Base-by-base conservation (phyloP, 1,140 invertebrate species). In the Adelges cooleyi region DNA sequence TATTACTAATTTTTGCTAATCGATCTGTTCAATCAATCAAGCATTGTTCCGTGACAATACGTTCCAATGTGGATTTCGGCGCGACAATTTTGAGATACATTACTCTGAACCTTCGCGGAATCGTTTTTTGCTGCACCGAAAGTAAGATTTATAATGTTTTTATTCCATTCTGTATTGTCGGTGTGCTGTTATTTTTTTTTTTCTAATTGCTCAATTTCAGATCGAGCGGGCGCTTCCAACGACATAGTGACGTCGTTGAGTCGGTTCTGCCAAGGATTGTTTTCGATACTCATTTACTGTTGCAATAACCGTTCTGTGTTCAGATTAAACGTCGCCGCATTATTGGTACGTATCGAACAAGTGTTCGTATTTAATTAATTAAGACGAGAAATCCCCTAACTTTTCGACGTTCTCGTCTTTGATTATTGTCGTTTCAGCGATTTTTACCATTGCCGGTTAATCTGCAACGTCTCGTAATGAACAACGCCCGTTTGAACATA, bases 71-170 rank as follows among this genome's bases (percentile, higher is more conserved):
- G 9, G 27, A 62, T 62, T 23, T 62, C 6, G 36, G 9, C 46
- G 56, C 40, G n/a, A 44, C 56, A 46, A 44, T 62, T 46, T 40
- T 18, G n/a, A 22, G 25, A 10, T 62, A 40, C 29, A 62, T 62
- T 46, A 13, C 18, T 20, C 23, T 27, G 6, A 62, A 62, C 5
- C 42, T 62, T 13, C 56, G n/a, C 46, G 9, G 3, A 33, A 46
- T 62, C 33, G 27, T 46, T 33, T 18, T 15, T 25, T 20, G 2
- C 10, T 62, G 42, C 44, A 17, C 4, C 18, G 18, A 48, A 62
- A 22, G 56, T 62, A 62, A 46, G 40, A 62, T 62, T 56, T 56
- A n/a, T n/a, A n/a, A n/a, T n/a, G n/a, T n/a, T n/a, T n/a, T n/a
- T n/a, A n/a, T n/a, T n/a, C n/a, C n/a, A 33, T 6, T 33, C 11